These are phyloP conservation scores for Gavia stellata DNA, from an alignment of 2,113 vertebrate species.

Conservation along the genomic window DNA sequence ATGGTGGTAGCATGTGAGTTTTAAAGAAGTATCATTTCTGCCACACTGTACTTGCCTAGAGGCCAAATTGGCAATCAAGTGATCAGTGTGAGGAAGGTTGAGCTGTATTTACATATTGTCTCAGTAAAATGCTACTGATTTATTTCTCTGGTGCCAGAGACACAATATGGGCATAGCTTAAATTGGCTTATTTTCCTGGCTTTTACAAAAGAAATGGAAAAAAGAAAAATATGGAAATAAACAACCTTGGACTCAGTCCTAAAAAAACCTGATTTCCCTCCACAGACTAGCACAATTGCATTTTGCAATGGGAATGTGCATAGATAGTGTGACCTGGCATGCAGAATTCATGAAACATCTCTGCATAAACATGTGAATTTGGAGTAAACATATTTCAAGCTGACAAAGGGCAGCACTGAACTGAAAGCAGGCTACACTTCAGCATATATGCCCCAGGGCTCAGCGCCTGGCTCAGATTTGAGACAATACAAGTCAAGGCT, in stretches of 20 bases:
- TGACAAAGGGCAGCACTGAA: not conserved
- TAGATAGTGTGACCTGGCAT: not conserved
- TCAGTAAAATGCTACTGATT: slow-evolving; percentile 21
- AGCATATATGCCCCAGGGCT: not conserved
- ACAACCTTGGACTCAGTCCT: not conserved
- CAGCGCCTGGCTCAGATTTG: not conserved
- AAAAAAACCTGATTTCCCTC: not conserved
- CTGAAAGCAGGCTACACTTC: not conserved
- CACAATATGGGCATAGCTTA: slow-evolving; percentile 1
- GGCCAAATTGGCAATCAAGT: slow-evolving; percentile 36
- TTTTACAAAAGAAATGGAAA: not conserved
- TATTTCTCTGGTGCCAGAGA: slow-evolving; percentile 18
- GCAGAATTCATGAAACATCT: not conserved
- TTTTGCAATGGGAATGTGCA: not conserved
- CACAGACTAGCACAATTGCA: not conserved
- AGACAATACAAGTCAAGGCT: not conserved
- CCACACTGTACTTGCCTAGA: not conserved
- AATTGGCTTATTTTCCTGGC: not conserved
- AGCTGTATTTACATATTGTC: slow-evolving; percentile 44
- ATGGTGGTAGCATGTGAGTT: not conserved
- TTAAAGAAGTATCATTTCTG: slow-evolving; percentile 3
- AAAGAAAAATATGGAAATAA: not conserved
- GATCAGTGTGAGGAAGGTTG: slow-evolving; percentile 12
- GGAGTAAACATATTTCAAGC: not conserved
- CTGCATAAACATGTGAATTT: not conserved